These are phyloP conservation scores for Pyrrhosoma nymphula DNA, from an alignment of 2,888 invertebrate species.

Conservation along the genomic window DNA sequence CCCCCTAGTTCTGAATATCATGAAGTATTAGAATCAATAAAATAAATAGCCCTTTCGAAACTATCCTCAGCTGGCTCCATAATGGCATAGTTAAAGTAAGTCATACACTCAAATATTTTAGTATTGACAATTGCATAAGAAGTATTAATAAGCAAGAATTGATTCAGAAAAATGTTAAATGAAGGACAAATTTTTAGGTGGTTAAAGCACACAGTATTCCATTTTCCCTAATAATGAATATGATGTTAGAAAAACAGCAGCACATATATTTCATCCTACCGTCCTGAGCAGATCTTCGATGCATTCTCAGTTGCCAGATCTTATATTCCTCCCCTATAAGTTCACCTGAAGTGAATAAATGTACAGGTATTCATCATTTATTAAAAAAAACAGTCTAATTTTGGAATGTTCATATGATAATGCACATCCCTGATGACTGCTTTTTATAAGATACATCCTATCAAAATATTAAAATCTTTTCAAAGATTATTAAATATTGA, in stretches of 20 bases:
- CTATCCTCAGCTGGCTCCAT: neutral
- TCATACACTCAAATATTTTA: neutral
- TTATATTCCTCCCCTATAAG: conserved; percentile 45
- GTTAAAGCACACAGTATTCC: neutral
- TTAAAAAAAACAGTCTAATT: neutral
- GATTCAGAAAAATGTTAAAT: neutral
- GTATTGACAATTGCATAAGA: neutral
- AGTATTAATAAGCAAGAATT: neutral
- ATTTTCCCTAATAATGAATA: conserved; percentile 32
- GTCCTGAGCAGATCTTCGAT: conserved; percentile 56
- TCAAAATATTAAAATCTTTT: neutral
- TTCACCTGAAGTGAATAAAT: conserved; percentile 55
- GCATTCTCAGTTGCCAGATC: conserved; percentile 41
- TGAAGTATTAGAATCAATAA: no score
- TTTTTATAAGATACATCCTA: neutral
- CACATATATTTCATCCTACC: conserved; percentile 40
- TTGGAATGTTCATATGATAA: neutral
- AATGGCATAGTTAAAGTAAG: neutral
- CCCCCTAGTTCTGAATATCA: no score
- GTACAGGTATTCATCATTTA: neutral
- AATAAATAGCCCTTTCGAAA: neutral
- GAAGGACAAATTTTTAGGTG: neutral
- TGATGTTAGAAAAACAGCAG: neutral
- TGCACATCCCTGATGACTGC: neutral
- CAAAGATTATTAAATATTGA: neutral